phyloP scores from a whole-genome alignment of 2,113 vertebrate species.

The Gadus macrocephalus region DNA sequence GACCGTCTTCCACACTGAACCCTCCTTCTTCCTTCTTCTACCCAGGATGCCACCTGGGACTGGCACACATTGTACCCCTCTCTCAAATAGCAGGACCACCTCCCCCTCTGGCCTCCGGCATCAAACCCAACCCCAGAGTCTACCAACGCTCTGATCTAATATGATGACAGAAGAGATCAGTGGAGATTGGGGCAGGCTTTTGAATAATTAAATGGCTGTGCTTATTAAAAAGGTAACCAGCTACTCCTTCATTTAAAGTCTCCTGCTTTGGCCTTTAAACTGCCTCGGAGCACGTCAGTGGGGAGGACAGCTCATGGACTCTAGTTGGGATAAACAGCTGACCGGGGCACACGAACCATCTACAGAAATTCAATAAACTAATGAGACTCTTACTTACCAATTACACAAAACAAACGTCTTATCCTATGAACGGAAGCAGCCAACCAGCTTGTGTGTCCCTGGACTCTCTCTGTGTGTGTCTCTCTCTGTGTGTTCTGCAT shows the following conservation, averaged over 20 bases:
- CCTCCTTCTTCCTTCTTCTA: too few species aligned
- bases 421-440: neutral
- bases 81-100: conserved; percentile 2
- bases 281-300: conserved; percentile 23
- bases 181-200: conserved; percentile 14
- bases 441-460: neutral
- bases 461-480: neutral
- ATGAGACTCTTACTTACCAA: neutral
- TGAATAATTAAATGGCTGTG: conserved; percentile 54
- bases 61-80: neutral
- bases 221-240: conserved; percentile 65
- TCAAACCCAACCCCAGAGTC: conserved; percentile 28
- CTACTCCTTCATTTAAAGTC: conserved; percentile 13
- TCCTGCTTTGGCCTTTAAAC: conserved; percentile 51
- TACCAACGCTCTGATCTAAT: conserved; percentile 3
- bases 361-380: neutral
- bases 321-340: too few species aligned
- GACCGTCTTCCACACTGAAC: too few species aligned
- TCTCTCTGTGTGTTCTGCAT: conserved; percentile 17
- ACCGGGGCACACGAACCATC: too few species aligned
- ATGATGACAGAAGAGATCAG: too few species aligned
- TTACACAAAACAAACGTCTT: neutral
- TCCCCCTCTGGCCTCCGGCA: neutral
- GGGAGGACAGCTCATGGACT: neutral
- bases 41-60: neutral